phyloP scores from a whole-genome alignment of 2,797 vertebrate genomes.

The Gadopsis bispinosus region DNA sequence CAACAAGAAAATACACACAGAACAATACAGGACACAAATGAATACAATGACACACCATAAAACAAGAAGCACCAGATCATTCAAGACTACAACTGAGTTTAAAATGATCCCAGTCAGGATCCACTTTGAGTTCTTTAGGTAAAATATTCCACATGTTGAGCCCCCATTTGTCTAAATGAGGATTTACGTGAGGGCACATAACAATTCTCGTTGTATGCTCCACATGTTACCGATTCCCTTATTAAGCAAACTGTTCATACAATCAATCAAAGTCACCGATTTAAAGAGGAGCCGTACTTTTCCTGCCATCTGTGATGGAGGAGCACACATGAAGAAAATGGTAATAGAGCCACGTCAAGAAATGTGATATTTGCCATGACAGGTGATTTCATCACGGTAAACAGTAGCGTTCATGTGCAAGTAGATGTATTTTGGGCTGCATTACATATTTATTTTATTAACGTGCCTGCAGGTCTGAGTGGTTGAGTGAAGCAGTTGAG shows the following conservation, averaged over 20 bases:
- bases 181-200: too few relatives aligned
- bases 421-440: neutral
- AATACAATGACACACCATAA: too few relatives aligned
- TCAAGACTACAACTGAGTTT: too few relatives aligned
- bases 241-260: neutral
- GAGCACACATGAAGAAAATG: neutral
- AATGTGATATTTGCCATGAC: neutral
- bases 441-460: conserved; percentile 14
- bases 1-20: too few relatives aligned
- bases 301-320: neutral
- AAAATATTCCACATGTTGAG: too few relatives aligned
- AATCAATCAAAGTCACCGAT: neutral
- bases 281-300: neutral
- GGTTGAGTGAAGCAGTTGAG: neutral
- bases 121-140: too few relatives aligned
- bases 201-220: too few relatives aligned
- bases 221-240: too few relatives aligned
- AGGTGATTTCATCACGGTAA: neutral
- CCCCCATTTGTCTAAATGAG: too few relatives aligned
- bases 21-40: too few relatives aligned
- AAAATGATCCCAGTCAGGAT: too few relatives aligned
- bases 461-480: neutral
- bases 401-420: neutral
- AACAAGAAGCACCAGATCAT: too few relatives aligned
- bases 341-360: neutral